phyloP scores from a whole-genome alignment of 2,797 vertebrate genomes.

The Thalassophryne amazonica region DNA sequence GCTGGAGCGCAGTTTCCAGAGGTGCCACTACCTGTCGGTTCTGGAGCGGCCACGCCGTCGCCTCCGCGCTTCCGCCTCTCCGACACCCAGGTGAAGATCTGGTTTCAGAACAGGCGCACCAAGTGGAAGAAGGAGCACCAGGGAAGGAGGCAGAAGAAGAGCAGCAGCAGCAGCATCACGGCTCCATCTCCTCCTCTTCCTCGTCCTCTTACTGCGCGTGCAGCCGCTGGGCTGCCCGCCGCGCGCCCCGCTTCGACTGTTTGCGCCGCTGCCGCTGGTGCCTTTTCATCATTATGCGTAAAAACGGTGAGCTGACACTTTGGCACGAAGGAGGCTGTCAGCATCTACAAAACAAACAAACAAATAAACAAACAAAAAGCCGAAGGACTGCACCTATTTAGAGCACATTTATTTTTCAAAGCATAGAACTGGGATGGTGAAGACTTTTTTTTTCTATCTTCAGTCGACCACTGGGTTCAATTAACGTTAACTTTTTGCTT shows the following conservation, averaged over 20 bases:
- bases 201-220: background rate
- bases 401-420: too few relatives aligned
- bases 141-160: constrained; percentile 26
- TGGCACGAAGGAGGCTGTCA: background rate
- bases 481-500: too few relatives aligned
- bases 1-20: constrained; percentile 75
- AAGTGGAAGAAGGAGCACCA: constrained; percentile 81
- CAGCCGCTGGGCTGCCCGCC: constrained; percentile 29
- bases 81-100: constrained; percentile 83
- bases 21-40: constrained; percentile 77
- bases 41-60: constrained; percentile 74
- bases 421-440: too few relatives aligned
- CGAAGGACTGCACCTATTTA: too few relatives aligned
- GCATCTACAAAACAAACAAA: background rate
- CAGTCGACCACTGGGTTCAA: too few relatives aligned
- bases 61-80: constrained; percentile 67
- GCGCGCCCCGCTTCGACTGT: constrained; percentile 31
- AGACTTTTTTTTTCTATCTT: too few relatives aligned
- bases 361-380: too few relatives aligned
- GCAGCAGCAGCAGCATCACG: constrained; percentile 13
- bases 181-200: background rate
- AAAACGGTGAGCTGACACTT: background rate
- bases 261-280: constrained; percentile 28
- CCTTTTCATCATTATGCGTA: constrained; percentile 10
- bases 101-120: constrained; percentile 83